Evolutionary conservation across 1,140 invertebrate species (phyloP).

Genomic region (Aphelenchoides fujianensis): DNA sequence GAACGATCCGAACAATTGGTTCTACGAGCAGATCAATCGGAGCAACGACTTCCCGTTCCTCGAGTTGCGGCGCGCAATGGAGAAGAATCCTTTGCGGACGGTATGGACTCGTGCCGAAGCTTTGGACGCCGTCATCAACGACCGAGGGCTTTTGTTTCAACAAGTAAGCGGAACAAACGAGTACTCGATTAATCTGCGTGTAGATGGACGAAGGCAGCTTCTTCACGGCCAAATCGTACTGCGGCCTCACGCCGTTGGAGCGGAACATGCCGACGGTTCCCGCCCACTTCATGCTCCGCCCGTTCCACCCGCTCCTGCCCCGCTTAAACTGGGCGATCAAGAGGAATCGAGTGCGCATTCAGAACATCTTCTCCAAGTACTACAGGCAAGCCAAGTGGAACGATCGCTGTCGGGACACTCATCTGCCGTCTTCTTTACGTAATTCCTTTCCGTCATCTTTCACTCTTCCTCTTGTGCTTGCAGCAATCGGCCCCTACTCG

Average conservation of each 20-base stretch:
- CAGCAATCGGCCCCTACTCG: no score
- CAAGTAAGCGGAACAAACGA: slow-evolving; percentile 1
- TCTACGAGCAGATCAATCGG: background rate
- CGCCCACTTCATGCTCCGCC: background rate
- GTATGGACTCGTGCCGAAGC: background rate
- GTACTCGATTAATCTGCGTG: no score
- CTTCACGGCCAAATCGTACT: background rate
- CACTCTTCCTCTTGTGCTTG: no score
- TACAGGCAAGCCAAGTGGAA: background rate
- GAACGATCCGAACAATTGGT: background rate
- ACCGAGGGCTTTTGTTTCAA: background rate
- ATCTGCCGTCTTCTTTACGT: no score
- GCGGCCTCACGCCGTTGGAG: background rate
- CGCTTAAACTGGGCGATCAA: background rate
- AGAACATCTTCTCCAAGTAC: background rate
- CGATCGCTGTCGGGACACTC: background rate
- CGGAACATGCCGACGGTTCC: background rate
- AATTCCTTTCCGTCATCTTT: no score
- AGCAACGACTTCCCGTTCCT: background rate
- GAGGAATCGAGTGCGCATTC: background rate
- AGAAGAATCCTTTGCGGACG: background rate
- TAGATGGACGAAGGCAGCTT: background rate
- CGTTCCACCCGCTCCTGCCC: background rate
- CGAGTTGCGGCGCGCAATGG: background rate
- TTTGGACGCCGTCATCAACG: background rate